Base-by-base conservation (phyloP, 35 echinoderm and acorn worm species). In the Diadema setosum region DNA sequence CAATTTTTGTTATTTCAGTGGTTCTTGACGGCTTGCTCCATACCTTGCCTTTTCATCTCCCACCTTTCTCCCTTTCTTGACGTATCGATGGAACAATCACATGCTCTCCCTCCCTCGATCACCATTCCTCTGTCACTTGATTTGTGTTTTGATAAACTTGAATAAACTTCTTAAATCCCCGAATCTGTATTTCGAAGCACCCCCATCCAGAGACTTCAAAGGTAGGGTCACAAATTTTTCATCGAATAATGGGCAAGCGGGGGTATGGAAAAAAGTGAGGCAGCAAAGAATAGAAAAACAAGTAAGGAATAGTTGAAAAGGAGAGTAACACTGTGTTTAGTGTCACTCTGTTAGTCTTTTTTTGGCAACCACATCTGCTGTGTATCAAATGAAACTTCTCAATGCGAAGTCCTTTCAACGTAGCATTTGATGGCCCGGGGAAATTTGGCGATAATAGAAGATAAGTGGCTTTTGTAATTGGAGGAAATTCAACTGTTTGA, bases 391-490 rank as follows among this genome's bases (percentile, higher is more conserved):
- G 63, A 67, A 33, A 34, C 63, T 67, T 12, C 63, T 7, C 27
- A 67, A 67, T 34, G 27, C 30, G 25, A 33, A 26, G 30, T 34
- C 63, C 21, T 33, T 67, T 67, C 63, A 67, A 26, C 63, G 37
- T 33, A 26, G 37, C 37, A 34, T 34, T 67, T 33, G 37, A 26
- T 67, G 63, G 63, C 63, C 63, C 27, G 63, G 63, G 63, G 63
- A 67, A 26, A 67, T 67, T 26, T 67, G 37, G 27, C 73, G 33
- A 78, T 78, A 78, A 78, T 35, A 32, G 73, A 44, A 78, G 73
- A 78, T 78, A 78, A 78, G 73, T 78, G 73, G 73, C 73, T 78
- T 78, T 78, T 78, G 73, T 78, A 78, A 78, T 78, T 78, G 73
- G 73, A 78, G 73, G 73, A 78, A 78, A 78, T 78, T 42, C 73